Conservation (phyloP, 2,797 vertebrate genomes). For the Lagodon rhomboides region DNA sequence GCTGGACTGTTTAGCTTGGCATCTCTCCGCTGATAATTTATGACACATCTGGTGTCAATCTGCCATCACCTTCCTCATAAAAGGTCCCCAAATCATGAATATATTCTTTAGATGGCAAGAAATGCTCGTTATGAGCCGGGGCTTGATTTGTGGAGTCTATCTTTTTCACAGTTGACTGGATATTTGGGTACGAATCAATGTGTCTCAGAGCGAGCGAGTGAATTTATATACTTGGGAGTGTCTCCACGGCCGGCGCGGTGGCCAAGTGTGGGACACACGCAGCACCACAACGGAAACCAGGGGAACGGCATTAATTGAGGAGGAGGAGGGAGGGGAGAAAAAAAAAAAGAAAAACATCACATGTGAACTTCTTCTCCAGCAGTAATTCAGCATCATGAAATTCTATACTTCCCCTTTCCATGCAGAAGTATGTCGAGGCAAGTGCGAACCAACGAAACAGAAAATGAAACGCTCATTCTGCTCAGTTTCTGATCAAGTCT, state of each 20-base stretch:
- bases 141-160: slow-evolving; percentile 76
- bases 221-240: slow-evolving; percentile 76
- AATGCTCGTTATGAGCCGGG: slow-evolving; percentile 71
- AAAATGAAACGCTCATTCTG: slow-evolving; percentile 24
- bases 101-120: slow-evolving; percentile 78
- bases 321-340: neutral
- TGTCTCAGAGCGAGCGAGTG: slow-evolving; percentile 68
- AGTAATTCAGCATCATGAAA: slow-evolving; percentile 75
- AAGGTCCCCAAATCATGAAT: slow-evolving; percentile 83
- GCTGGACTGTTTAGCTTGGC: slow-evolving; percentile 95
- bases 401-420: slow-evolving; percentile 59
- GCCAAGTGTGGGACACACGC: slow-evolving; percentile 68
- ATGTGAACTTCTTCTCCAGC: slow-evolving; percentile 62
- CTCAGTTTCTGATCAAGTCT: slow-evolving; percentile 42
- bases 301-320: slow-evolving; percentile 69
- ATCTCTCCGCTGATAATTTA: slow-evolving; percentile 95
- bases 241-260: slow-evolving; percentile 61
- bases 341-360: slow-evolving; percentile 42
- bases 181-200: slow-evolving; percentile 76
- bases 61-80: slow-evolving; percentile 93
- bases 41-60: slow-evolving; percentile 97
- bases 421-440: slow-evolving; percentile 52
- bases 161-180: slow-evolving; percentile 72
- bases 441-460: slow-evolving; percentile 42
- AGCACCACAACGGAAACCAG: slow-evolving; percentile 68